Conservation (phyloP, 1,140 invertebrate genomes). For the Monomorium pharaonis region DNA sequence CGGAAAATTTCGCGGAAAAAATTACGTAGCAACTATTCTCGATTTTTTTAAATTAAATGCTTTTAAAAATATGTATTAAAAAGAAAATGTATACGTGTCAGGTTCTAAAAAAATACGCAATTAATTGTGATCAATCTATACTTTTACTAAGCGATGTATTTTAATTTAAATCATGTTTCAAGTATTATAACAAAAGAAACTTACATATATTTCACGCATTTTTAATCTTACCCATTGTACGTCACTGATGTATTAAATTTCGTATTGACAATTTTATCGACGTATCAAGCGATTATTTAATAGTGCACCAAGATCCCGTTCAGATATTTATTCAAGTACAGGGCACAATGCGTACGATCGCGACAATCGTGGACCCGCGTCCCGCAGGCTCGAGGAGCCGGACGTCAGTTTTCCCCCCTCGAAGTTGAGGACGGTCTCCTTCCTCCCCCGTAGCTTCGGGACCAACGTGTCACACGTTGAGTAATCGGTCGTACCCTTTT, state of each 20-base stretch:
- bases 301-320: neutral
- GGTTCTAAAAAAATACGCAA: neutral
- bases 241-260: neutral
- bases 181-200: neutral
- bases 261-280: neutral
- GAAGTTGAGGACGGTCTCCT: slow-evolving; percentile 21
- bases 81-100: neutral
- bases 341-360: neutral
- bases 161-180: neutral
- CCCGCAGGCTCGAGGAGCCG: slow-evolving; percentile 12
- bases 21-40: neutral
- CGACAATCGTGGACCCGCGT: neutral
- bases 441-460: slow-evolving; percentile 26
- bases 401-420: slow-evolving; percentile 6
- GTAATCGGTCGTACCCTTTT: slow-evolving; percentile 65
- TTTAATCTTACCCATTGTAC: neutral
- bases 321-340: neutral
- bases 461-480: slow-evolving; percentile 62
- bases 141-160: neutral
- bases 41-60: neutral
- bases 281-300: neutral
- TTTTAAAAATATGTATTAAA: neutral
- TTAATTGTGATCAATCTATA: neutral
- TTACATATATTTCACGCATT: neutral
- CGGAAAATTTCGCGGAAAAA: too few relatives aligned